These are phyloP conservation scores for Platerodrilus igneus DNA, from an alignment of 2,888 invertebrate species.

Conservation along the genomic window DNA sequence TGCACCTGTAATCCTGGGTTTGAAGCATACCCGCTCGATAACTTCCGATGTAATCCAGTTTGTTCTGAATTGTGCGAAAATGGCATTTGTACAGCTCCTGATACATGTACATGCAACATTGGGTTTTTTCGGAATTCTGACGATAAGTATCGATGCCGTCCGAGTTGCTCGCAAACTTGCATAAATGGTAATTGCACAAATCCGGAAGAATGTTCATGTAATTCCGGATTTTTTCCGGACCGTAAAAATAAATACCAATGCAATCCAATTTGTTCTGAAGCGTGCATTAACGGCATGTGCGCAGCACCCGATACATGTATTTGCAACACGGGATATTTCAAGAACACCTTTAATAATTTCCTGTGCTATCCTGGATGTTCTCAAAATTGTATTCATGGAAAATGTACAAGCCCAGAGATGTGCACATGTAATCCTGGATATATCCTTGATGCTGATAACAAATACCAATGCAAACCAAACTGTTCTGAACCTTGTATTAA, in stretches of 20 bases:
- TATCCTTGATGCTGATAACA: conserved; percentile 50
- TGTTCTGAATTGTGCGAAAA: conserved; percentile 17
- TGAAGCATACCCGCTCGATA: conserved; percentile 5
- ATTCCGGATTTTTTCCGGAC: conserved; percentile 30
- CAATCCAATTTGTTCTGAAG: conserved; percentile 51
- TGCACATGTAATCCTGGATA: conserved; percentile 63
- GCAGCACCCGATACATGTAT: conserved; percentile 2
- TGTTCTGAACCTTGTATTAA: conserved; percentile 67
- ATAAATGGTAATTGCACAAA: conserved; percentile 40
- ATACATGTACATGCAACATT: conserved; percentile 13
- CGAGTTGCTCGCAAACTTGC: conserved; percentile 51
- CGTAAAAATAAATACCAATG: conserved; percentile 5
- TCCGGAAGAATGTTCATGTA: conserved; percentile 44
- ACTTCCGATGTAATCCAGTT: conserved; percentile 16
- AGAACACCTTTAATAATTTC: conserved; percentile 21
- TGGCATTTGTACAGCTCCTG: conserved; percentile 14
- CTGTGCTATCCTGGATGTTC: conserved; percentile 62
- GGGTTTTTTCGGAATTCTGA: conserved; percentile 4
- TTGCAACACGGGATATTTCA: conserved; percentile 7
- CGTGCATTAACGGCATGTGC: conserved; percentile 8
- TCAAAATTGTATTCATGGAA: conserved; percentile 63
- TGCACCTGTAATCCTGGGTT: conserved; percentile 39
- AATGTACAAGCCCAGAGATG: conserved; percentile 60
- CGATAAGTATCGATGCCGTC: conserved; percentile 44
- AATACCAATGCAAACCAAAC: conserved; percentile 54